Base-by-base conservation (phyloP, 2,797 vertebrate genomes). In the Falco rusticolus region DNA sequence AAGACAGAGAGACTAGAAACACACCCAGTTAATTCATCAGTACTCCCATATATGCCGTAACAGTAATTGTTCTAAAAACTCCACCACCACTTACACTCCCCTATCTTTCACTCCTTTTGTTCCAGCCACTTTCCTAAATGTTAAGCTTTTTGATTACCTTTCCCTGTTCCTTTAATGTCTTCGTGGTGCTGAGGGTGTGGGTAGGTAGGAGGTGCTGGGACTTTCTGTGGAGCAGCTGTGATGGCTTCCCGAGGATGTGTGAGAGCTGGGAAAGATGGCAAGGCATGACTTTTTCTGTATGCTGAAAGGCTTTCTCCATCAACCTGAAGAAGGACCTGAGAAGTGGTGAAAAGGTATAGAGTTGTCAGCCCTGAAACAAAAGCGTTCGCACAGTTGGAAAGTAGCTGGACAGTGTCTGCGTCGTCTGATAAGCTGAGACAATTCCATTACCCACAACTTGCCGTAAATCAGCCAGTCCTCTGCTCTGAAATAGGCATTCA, bases 301-400 rank as follows among this genome's bases (percentile, higher is more conserved):
- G 3, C 76, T 91, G 87, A 90, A 96, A 94, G 82, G 34, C 51
- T 89, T 94, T 92, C 91, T 94, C 82, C 72, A 91, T 91, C 94
- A 88, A 81, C 79, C 76, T 81, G 93, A 89, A 87, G 87, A 86
- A 84, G 82, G 21, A 96, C 89, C 72, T 87, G 91, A 88, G 77
- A 86, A 72, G 91, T 94, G 77, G 61, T 94, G 95, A 96, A 95
- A 94, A 96, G 65, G 87, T 95, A 88, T 81, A 84, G 94, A 95
- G 93, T 76, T 94, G 76, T 96, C 95, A 93, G 43, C 50, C 54
- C 54, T 2, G 1, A 90, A 96, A 93, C n/a, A 65, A 93, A 93
- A 90, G 57, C 6, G 0, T 92, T 91, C 4, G 7, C 82, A 81
- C 82, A 72, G 61, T 63, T 94, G 93, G 54, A 61, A 92, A 81